These are phyloP conservation scores for Amphiprion ocellaris DNA, from an alignment of 2,113 vertebrate genomes.

Conservation along the genomic window DNA sequence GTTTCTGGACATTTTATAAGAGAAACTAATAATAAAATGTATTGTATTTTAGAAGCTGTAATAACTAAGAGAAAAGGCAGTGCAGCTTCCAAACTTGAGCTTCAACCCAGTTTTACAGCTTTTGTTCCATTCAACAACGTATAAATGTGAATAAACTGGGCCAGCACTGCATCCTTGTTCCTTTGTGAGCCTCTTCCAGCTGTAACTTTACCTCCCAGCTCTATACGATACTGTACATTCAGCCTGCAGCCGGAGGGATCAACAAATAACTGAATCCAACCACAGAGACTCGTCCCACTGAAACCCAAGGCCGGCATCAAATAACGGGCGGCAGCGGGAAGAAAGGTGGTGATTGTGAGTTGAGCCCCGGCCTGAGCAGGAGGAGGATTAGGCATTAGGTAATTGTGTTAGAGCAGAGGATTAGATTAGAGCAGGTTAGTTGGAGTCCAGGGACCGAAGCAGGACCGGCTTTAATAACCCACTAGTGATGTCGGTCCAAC, in stretches of 20 bases:
- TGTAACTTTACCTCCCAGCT: not conserved
- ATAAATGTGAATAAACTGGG: too few relatives aligned
- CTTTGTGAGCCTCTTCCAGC: too few relatives aligned
- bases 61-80: too few relatives aligned
- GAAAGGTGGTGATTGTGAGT: conserved; percentile 53
- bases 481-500: not conserved
- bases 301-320: conserved; percentile 22
- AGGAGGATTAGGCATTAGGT: conserved; percentile 68
- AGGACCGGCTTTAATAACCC: not conserved
- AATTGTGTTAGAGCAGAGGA: conserved; percentile 76
- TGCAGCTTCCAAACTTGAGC: too few relatives aligned
- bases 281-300: conserved; percentile 1
- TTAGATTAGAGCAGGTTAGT: conserved; percentile 67
- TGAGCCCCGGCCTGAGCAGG: conserved; percentile 43
- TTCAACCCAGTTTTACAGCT: too few relatives aligned
- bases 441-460: conserved; percentile 13
- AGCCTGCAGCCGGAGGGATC: conserved; percentile 14
- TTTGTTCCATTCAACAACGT: too few relatives aligned
- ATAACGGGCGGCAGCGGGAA: conserved; percentile 6
- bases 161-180: too few relatives aligned
- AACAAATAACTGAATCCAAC: conserved; percentile 2
- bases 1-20: too few relatives aligned
- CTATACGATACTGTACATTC: not conserved
- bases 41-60: too few relatives aligned
- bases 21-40: too few relatives aligned